Conservation (phyloP, 2,888 invertebrate species). For the Chrysolina americana region DNA sequence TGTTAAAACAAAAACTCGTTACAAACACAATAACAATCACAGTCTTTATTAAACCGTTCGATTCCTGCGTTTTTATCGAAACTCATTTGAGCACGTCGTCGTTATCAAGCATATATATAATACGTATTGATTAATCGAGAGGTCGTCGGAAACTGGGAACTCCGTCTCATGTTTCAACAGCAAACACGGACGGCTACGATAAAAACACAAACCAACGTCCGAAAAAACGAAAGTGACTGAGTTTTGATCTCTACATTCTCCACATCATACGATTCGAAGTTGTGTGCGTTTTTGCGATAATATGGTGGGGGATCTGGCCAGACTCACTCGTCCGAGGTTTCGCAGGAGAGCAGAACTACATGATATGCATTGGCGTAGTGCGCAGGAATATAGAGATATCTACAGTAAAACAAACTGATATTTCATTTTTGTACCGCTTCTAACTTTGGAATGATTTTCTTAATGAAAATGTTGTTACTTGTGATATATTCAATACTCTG, state of each 20-base stretch:
- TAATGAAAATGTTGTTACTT: too few relatives aligned
- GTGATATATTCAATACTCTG: too few relatives aligned
- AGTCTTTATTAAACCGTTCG: neutral
- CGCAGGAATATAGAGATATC: neutral
- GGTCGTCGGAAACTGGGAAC: constrained; percentile 11
- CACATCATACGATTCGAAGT: constrained; percentile 4
- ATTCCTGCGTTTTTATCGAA: neutral
- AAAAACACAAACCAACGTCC: neutral
- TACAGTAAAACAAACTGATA: too few relatives aligned
- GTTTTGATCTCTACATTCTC: neutral
- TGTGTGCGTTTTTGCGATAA: neutral
- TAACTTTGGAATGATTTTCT: too few relatives aligned
- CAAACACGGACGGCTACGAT: neutral
- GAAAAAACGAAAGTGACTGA: constrained; percentile 4
- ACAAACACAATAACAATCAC: neutral
- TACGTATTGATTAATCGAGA: constrained; percentile 2
- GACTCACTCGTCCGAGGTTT: constrained; percentile 7
- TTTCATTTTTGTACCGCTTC: neutral
- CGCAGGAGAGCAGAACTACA: constrained; percentile 7
- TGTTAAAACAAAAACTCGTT: neutral
- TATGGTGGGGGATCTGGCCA: constrained; percentile 3
- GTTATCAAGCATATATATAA: constrained; percentile 1
- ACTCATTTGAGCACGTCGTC: neutral
- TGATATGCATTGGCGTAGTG: neutral
- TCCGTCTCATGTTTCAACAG: neutral